These are phyloP conservation scores for Protonemura montana DNA, from an alignment of 2,888 invertebrate species.

Conservation along the genomic window DNA sequence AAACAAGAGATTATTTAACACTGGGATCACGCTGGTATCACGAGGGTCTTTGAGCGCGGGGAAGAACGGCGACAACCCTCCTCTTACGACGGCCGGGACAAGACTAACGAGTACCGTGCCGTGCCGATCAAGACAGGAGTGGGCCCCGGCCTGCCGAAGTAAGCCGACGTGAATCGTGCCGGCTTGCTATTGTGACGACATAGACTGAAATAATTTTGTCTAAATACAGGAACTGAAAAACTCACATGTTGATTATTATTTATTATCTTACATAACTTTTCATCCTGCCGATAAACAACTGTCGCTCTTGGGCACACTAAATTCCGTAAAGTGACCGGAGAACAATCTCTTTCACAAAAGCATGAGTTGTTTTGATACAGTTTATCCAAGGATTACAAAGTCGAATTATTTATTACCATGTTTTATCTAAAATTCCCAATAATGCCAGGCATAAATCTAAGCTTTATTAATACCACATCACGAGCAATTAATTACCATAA, in stretches of 20 bases:
- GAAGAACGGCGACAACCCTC: background rate
- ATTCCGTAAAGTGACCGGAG: background rate
- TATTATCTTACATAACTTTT: constrained; percentile 7
- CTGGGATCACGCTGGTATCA: background rate
- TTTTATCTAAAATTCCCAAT: background rate
- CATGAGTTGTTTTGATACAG: background rate
- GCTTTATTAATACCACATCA: background rate
- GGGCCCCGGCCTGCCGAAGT: background rate
- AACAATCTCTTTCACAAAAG: background rate
- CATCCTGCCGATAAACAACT: background rate
- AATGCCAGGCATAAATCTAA: background rate
- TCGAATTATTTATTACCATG: background rate
- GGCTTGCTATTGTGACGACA: background rate
- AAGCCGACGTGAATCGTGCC: background rate
- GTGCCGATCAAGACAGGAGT: background rate
- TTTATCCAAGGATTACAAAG: background rate
- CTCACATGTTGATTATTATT: background rate
- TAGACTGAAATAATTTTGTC: background rate
- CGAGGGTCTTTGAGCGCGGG: background rate
- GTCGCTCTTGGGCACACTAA: background rate
- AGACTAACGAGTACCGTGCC: background rate
- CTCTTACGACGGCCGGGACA: background rate
- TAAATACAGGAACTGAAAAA: constrained; percentile 2
- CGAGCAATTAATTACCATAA: background rate
- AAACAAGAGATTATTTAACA: background rate